phyloP scores from a whole-genome alignment of 2,113 vertebrate genomes.

The Xerus inauris region DNA sequence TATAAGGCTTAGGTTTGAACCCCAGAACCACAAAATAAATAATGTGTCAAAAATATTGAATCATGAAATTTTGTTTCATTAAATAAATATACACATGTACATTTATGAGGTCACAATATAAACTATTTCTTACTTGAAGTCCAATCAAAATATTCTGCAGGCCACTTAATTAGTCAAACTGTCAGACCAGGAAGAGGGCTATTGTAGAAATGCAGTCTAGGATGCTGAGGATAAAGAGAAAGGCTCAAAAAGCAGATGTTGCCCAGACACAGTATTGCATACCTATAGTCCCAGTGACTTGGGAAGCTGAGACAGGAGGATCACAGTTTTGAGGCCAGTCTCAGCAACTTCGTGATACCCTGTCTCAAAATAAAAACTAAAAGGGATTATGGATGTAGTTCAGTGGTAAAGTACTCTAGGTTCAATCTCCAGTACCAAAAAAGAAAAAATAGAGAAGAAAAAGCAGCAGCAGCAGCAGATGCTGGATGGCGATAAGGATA shows the following conservation, averaged over 20 bases:
- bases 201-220: not conserved
- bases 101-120: constrained; percentile 45
- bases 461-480: not conserved
- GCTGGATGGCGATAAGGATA: not conserved
- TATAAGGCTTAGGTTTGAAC: not conserved
- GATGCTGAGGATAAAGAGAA: not conserved
- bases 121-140: constrained; percentile 10
- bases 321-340: too few species aligned
- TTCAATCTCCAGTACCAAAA: too few species aligned
- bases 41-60: not conserved
- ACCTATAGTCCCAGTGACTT: too few species aligned
- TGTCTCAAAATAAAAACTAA: too few species aligned
- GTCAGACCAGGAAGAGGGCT: not conserved
- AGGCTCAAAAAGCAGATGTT: not conserved
- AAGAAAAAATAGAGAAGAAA: too few species aligned
- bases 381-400: too few species aligned
- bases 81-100: not conserved
- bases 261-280: too few species aligned
- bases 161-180: constrained; percentile 3
- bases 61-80: constrained; percentile 8
- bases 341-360: too few species aligned
- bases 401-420: too few species aligned
- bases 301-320: too few species aligned
- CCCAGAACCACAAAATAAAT: not conserved
- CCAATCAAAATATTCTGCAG: constrained; percentile 32